A percentile compares a stretch with the other conserved stretches of the same genome.
These are phyloP conservation scores for Hippolais icterina DNA, from an alignment of 2,113 vertebrate species.

Conservation along the genomic window DNA sequence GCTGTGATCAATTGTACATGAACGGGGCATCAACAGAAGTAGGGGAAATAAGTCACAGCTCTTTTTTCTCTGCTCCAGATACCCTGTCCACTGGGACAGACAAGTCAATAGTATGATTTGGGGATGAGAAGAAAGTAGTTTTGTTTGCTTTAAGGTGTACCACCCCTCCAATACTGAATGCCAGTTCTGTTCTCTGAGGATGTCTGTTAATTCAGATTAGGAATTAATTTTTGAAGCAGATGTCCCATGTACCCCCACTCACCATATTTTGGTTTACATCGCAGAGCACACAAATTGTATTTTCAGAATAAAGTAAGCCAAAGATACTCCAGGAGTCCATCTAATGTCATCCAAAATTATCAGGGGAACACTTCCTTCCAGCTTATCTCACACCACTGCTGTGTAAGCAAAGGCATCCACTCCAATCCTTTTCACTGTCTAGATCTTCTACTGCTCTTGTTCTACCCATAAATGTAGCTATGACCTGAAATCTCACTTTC, in stretches of 20 bases:
- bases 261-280: not conserved
- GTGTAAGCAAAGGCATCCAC: not conserved
- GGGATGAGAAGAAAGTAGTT: not conserved
- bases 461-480: not conserved
- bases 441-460: not conserved
- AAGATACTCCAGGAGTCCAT: not conserved
- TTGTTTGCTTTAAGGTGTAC: not conserved
- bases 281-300: fast-evolving
- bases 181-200: not conserved
- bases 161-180: not conserved
- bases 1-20: not conserved
- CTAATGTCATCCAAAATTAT: not conserved
- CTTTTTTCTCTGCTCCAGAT: not conserved
- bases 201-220: not conserved
- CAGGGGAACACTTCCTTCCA: not conserved
- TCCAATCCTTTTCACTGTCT: not conserved
- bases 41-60: not conserved
- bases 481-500: not conserved
- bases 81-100: not conserved
- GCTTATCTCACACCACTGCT: not conserved
- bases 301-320: not conserved
- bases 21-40: not conserved
- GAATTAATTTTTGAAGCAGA: not conserved
- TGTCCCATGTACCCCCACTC: not conserved
- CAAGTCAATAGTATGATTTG: not conserved